Evolutionary conservation across 2,888 invertebrate species (phyloP).

Genomic region (Eupithecia centaureata): DNA sequence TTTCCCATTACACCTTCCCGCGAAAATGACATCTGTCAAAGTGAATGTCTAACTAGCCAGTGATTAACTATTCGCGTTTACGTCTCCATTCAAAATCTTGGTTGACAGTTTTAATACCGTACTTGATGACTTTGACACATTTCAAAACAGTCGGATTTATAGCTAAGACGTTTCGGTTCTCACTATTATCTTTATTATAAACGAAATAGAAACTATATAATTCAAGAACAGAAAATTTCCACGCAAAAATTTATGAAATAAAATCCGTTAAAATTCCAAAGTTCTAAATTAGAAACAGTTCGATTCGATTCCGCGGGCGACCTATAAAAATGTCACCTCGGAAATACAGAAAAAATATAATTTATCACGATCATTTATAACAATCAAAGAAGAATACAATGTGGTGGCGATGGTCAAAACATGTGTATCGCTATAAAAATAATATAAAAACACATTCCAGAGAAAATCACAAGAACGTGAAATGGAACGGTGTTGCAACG

Average conservation of each 20-base stretch:
- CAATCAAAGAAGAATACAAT: constrained; percentile 55
- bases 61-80: constrained; percentile 34
- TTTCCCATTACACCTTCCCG: constrained; percentile 20
- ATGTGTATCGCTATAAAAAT: constrained; percentile 45
- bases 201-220: neutral
- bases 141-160: constrained; percentile 42
- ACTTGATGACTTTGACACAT: constrained; percentile 41
- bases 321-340: constrained; percentile 40
- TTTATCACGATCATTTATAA: constrained; percentile 54
- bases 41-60: constrained; percentile 28
- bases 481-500: constrained; percentile 40
- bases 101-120: constrained; percentile 42
- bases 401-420: constrained; percentile 45
- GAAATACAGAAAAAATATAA: constrained; percentile 38
- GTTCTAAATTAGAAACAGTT: constrained; percentile 40
- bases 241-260: constrained; percentile 24
- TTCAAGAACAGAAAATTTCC: constrained; percentile 4
- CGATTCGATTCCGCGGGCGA: constrained; percentile 38
- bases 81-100: constrained; percentile 37
- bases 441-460: constrained; percentile 43
- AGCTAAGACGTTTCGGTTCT: constrained; percentile 21
- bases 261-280: constrained; percentile 22
- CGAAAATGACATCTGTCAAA: constrained; percentile 26
- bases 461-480: constrained; percentile 28
- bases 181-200: neutral